Percentiles rank a stretch among this genome's conserved stretches.
These are phyloP conservation scores for Bambusicola thoracicus DNA, from an alignment of 2,113 vertebrate genomes.

Conservation along the genomic window DNA sequence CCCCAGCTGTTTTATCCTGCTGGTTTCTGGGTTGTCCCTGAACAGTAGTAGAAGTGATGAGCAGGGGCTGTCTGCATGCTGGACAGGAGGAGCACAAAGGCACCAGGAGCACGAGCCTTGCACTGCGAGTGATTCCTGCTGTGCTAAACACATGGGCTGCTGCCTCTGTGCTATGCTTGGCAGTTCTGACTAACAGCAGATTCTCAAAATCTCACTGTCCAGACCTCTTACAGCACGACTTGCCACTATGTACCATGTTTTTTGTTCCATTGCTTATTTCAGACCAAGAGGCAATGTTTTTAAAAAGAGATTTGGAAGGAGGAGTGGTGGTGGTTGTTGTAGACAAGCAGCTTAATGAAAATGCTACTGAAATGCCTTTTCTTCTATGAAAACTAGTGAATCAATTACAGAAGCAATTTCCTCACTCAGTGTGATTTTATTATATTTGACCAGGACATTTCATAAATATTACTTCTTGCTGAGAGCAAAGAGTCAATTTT, in stretches of 20 bases:
- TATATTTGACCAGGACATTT: conserved; percentile 75
- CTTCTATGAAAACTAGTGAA: conserved; percentile 72
- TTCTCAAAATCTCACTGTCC: not conserved
- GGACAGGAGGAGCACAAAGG: not conserved
- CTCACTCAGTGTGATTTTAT: conserved; percentile 74
- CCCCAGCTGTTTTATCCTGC: not conserved
- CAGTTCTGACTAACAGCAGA: not conserved
- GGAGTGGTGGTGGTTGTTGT: conserved; percentile 10
- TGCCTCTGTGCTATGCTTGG: not conserved
- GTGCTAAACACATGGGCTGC: fast-evolving
- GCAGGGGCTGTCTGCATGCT: not conserved
- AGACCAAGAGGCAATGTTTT: conserved; percentile 29
- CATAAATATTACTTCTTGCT: conserved; percentile 74
- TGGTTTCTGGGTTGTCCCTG: not conserved
- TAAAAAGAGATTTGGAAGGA: conserved; percentile 28
- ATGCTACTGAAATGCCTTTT: conserved; percentile 73
- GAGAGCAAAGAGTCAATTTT: conserved; percentile 72
- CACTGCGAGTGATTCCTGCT: fast-evolving
- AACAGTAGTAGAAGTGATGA: not conserved
- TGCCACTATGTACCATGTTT: not conserved
- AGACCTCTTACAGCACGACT: not conserved
- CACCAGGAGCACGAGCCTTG: not conserved
- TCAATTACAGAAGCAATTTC: conserved; percentile 78
- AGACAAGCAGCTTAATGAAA: conserved; percentile 75
- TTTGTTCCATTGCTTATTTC: not conserved